A percentile compares a stretch with the other conserved stretches of the same genome.
phyloP scores from a whole-genome alignment of 1,140 invertebrate species.

The Drosophila ironensis region DNA sequence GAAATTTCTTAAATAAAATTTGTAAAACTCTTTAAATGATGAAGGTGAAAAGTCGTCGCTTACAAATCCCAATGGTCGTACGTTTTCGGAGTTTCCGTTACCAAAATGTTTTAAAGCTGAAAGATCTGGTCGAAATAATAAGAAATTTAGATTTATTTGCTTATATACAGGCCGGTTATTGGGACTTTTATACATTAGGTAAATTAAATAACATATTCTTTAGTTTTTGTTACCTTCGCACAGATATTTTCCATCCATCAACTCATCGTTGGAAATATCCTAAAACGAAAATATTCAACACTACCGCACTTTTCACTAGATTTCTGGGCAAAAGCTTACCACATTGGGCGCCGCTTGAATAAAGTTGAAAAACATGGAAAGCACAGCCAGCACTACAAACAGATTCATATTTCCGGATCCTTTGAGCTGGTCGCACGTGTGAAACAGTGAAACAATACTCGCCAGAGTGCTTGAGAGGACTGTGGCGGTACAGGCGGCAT shows the following conservation, averaged over 20 bases:
- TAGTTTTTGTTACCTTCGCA: conserved; percentile 29
- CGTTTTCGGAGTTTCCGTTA: conserved; percentile 35
- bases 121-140: conserved; percentile 51
- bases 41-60: conserved; percentile 27
- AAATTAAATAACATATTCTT: background rate
- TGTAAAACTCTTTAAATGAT: conserved; percentile 47
- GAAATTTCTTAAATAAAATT: conserved; percentile 27
- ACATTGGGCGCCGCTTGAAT: conserved; percentile 27
- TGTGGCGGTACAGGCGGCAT: conserved; percentile 11
- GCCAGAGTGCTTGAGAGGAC: conserved; percentile 25
- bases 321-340: too few species aligned
- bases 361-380: conserved; percentile 22
- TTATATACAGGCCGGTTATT: conserved; percentile 9
- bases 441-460: conserved; percentile 21
- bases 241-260: conserved; percentile 44
- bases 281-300: conserved; percentile 1
- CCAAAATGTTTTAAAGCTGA: conserved; percentile 41
- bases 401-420: conserved; percentile 35
- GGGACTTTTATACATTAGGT: background rate
- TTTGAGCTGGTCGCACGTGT: conserved; percentile 5
- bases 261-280: conserved; percentile 37
- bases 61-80: conserved; percentile 16
- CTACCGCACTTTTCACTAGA: background rate
- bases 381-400: conserved; percentile 22
- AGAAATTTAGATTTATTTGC: conserved; percentile 17